phyloP scores from a whole-genome alignment of 1,140 invertebrate species.

The Euschistus heros region DNA sequence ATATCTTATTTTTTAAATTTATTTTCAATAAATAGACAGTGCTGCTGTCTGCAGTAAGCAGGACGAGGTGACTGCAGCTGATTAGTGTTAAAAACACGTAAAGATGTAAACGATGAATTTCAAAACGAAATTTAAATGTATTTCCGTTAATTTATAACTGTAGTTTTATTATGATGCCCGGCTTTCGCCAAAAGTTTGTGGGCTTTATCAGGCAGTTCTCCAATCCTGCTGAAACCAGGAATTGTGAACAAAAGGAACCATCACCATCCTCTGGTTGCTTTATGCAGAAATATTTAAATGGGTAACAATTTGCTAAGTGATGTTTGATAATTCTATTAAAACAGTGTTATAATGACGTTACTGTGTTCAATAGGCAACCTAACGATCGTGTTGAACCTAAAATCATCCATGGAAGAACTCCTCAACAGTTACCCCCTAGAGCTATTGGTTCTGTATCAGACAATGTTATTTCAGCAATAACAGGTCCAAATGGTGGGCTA shows the following conservation, averaged over 20 bases:
- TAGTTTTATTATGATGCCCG: conserved; percentile 44
- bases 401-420: conserved; percentile 52
- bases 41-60: no score
- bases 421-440: conserved; percentile 50
- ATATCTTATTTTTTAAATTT: no score
- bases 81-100: no score
- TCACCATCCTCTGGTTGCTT: conserved; percentile 52
- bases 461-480: conserved; percentile 52
- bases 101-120: no score
- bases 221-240: conserved; percentile 39
- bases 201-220: conserved; percentile 63
- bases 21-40: no score
- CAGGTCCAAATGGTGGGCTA: conserved; percentile 65
- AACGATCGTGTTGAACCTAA: conserved; percentile 42
- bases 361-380: conserved; percentile 6
- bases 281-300: conserved; percentile 60
- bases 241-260: conserved; percentile 36
- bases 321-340: not conserved
- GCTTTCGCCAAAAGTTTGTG: conserved; percentile 58
- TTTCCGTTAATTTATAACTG: no score
- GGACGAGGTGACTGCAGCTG: no score
- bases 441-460: conserved; percentile 35
- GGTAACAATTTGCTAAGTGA: conserved; percentile 40
- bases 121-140: no score
- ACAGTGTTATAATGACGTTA: not conserved